These are phyloP conservation scores for Liodrosophila aerea DNA, from an alignment of 2,888 invertebrate genomes.

Conservation along the genomic window DNA sequence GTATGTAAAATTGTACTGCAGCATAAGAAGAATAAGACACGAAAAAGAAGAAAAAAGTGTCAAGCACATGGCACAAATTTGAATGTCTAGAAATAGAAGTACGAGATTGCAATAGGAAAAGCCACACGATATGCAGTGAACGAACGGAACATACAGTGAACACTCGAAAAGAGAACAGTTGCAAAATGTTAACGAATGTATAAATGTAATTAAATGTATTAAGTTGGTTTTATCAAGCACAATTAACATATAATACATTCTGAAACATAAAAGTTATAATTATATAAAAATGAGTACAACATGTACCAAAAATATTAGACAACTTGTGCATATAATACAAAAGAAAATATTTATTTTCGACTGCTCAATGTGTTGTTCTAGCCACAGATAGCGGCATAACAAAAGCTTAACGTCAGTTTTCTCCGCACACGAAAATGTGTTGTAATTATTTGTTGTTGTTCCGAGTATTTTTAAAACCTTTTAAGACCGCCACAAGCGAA, in stretches of 20 bases:
- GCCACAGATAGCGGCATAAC: conserved; percentile 11
- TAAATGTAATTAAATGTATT: no score
- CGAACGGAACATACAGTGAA: conserved; percentile 14
- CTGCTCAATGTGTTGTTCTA: no score
- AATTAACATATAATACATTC: no score
- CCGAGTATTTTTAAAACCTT: conserved; percentile 4
- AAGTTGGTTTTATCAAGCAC: no score
- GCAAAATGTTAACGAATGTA: no score
- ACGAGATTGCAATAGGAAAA: conserved; percentile 31
- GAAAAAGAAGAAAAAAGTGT: conserved; percentile 14
- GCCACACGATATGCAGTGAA: conserved; percentile 56
- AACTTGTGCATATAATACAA: no score
- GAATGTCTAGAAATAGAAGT: conserved; percentile 55
- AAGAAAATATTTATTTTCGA: no score
- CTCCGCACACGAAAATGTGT: conserved; percentile 22
- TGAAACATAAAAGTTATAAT: no score
- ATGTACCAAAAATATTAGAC: no score
- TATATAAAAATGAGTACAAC: conserved; percentile 1
- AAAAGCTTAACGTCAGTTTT: conserved; percentile 44
- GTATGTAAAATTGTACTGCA: conserved; percentile 15
- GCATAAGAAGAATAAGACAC: conserved; percentile 15
- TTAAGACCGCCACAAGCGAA: conserved; percentile 15
- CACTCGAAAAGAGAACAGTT: conserved; percentile 12
- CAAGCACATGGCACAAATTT: conserved; percentile 57
- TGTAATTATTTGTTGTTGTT: conserved; percentile 26